These are phyloP conservation scores for Marmota monax DNA, from an alignment of 2,113 vertebrate genomes.

Conservation along the genomic window DNA sequence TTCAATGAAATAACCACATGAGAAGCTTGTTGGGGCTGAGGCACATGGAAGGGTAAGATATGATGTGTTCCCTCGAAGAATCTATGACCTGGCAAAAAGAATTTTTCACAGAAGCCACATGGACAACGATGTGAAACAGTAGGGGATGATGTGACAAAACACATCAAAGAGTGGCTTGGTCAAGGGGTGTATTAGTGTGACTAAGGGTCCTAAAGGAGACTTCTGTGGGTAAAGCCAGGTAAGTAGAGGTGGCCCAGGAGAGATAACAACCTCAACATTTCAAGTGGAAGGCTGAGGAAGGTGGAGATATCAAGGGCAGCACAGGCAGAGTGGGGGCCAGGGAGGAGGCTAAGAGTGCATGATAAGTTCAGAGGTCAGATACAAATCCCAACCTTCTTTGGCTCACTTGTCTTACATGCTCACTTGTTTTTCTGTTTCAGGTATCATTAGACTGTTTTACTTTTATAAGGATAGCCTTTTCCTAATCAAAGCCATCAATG, in stretches of 20 bases:
- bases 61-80: background rate
- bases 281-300: background rate
- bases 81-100: background rate
- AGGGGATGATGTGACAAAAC: too few species aligned
- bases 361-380: background rate
- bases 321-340: background rate
- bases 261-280: background rate
- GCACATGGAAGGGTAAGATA: background rate
- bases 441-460: constrained; percentile 90
- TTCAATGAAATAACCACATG: background rate
- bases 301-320: background rate
- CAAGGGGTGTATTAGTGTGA: background rate
- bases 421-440: constrained; percentile 84
- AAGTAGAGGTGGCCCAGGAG: background rate
- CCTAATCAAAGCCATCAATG: constrained; percentile 90
- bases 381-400: too few species aligned
- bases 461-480: constrained; percentile 86
- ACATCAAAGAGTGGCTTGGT: background rate
- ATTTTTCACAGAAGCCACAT: background rate
- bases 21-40: background rate
- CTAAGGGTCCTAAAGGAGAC: background rate
- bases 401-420: background rate
- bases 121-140: background rate
- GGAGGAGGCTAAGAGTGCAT: background rate
- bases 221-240: background rate